These are phyloP conservation scores for Cataglyphis rosenhaueri DNA, from an alignment of 2,888 invertebrate genomes.

Conservation along the genomic window DNA sequence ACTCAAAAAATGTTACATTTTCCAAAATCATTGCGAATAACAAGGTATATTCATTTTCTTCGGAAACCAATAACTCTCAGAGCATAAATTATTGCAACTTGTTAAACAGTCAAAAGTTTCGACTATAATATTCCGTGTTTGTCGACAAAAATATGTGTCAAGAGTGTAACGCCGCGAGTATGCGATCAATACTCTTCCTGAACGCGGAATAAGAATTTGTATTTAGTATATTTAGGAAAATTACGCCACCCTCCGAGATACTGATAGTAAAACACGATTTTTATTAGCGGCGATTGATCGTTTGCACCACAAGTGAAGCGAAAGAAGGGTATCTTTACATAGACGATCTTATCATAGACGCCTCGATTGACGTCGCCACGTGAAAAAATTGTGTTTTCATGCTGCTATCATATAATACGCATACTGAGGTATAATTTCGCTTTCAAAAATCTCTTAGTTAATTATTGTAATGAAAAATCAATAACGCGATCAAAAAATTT, in stretches of 20 bases:
- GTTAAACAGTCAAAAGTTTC: slow-evolving; percentile 53
- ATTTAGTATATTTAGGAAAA: slow-evolving; percentile 58
- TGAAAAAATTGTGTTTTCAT: background rate
- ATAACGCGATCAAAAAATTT: background rate
- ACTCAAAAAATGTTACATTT: background rate
- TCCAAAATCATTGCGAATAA: background rate
- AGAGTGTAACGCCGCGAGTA: slow-evolving; percentile 18
- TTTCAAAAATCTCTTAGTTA: background rate
- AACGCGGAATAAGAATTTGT: slow-evolving; percentile 59
- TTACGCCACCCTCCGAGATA: slow-evolving; percentile 55
- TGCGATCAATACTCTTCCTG: slow-evolving; percentile 50
- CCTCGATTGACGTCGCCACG: background rate
- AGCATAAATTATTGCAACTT: slow-evolving; percentile 20
- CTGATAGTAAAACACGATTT: slow-evolving; percentile 35
- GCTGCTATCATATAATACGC: background rate
- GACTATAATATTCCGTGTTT: slow-evolving; percentile 54
- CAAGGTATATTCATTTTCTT: background rate
- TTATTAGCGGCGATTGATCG: background rate
- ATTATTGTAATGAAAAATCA: background rate
- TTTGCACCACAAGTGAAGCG: slow-evolving; percentile 1
- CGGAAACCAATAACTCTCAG: background rate
- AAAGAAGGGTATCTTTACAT: background rate
- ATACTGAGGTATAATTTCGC: background rate
- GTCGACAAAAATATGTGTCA: slow-evolving; percentile 59
- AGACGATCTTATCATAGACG: background rate